Evolutionary conservation across 2,113 vertebrate species (phyloP).

Genomic region (Petrocephalus microphthalmus): DNA sequence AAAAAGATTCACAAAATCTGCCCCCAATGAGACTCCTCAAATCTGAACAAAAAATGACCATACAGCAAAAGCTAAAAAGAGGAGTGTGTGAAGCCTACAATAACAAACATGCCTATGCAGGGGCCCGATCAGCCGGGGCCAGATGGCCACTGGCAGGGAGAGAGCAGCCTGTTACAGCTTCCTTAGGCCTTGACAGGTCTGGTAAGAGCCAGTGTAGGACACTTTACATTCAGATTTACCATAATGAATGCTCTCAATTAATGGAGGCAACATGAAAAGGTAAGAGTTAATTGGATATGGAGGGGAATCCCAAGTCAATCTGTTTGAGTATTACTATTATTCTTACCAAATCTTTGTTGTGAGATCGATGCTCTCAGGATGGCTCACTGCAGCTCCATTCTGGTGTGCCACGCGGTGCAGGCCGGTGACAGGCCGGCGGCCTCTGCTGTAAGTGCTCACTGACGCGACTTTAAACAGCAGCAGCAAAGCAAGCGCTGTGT

Average conservation of each 20-base stretch:
- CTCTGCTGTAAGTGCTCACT: background rate
- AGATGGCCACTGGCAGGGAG: background rate
- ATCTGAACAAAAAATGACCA: background rate
- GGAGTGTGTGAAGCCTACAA: background rate
- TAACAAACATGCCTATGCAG: background rate
- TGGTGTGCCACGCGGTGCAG: background rate
- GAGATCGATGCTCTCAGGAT: background rate
- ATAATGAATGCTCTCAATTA: constrained; percentile 42
- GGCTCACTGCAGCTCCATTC: background rate
- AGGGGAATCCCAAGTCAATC: background rate
- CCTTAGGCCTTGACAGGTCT: constrained; percentile 29
- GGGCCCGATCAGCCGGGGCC: background rate
- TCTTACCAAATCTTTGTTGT: background rate
- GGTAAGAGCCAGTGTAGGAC: background rate
- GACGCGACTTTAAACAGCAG: constrained; percentile 5
- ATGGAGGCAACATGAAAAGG: constrained; percentile 31
- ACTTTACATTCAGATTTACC: constrained; percentile 34
- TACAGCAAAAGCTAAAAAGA: background rate
- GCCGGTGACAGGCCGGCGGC: background rate
- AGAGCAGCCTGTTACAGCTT: background rate
- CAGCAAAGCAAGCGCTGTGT: background rate
- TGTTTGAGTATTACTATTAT: background rate
- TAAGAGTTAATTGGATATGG: constrained; percentile 31
- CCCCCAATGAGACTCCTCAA: background rate
- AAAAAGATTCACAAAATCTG: background rate